Evolutionary conservation across 92 coral and sea anemone genomes (phyloP), one percentile per base, ranked within the genome.

Genomic region (Epizoanthus rinbou): DNA sequence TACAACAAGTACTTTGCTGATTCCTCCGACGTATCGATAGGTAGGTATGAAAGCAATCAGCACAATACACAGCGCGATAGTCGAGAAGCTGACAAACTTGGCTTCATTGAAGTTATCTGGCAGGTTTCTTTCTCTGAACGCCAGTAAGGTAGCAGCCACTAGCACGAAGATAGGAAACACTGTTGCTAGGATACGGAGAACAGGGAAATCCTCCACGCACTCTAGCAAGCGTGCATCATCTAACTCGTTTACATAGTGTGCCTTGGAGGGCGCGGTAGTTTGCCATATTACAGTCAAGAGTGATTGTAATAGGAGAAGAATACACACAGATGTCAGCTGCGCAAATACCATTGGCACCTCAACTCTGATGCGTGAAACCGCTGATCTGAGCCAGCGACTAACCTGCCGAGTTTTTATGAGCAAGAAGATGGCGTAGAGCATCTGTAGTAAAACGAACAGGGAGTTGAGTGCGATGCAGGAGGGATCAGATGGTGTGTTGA

Each of bases 41-140:
- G 98, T 97, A 8, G 98, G 95, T 43, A 94, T 90, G 75, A 97
- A 97, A 0, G 99, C 98, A 8, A 91, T 91, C 22, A 91, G 87
- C 9, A 97, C 86, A 9, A 97, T 97, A 24, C 99, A 92, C 3
- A 97, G 71, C 43, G 98, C 95, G 21, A 97, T 92, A 2, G 99
- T 90, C 4, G 98, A 70, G 88, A 97, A 97, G 73, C 99, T 97
- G 59, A 90, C 80, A 57, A 90, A 90, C 90, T 97, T 97, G 0
- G 99, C 94, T 53, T 97, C 98, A 91, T 88, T 90, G 87, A 91
- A 91, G 58, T 93, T 93, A 31, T 89, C 91, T 18, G 95, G 90
- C 18, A 83, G 19, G 86, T 91, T 90, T 65, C 99, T 81, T 69
- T 97, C 99, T 68, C 88, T 91, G 80, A 92, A 97, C 41, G 98